phyloP scores from a whole-genome alignment of 2,888 invertebrate genomes.

The Mesorhabditis spiculigera region DNA sequence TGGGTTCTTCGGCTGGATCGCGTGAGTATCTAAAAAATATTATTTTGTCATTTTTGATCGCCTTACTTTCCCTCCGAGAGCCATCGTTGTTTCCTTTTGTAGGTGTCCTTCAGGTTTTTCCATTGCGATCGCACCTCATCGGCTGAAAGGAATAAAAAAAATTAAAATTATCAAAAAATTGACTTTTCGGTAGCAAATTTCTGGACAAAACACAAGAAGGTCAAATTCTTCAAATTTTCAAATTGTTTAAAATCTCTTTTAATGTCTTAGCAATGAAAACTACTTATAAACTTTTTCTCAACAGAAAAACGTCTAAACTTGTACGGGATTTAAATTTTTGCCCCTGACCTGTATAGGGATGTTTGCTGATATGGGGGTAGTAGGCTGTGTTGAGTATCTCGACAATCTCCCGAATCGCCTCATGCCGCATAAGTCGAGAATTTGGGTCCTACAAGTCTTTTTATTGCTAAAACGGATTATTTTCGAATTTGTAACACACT shows the following conservation, averaged over 20 bases:
- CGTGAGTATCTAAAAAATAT: slow-evolving; percentile 21
- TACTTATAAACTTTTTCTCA: too few relatives aligned
- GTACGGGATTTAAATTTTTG: neutral
- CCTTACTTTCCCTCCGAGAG: slow-evolving; percentile 37
- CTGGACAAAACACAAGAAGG: too few relatives aligned
- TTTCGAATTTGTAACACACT: neutral
- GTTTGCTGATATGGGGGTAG: neutral
- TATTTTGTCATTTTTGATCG: neutral
- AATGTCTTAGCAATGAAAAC: too few relatives aligned
- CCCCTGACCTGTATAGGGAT: neutral
- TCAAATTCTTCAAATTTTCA: too few relatives aligned
- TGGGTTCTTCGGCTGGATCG: slow-evolving; percentile 37
- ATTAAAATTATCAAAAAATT: too few relatives aligned
- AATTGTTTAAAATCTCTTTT: too few relatives aligned
- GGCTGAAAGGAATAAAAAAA: slow-evolving; percentile 13
- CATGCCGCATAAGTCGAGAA: neutral
- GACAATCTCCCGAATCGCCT: slow-evolving; percentile 6
- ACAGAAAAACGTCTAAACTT: neutral
- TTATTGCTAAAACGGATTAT: slow-evolving; percentile 5
- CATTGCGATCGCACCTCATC: slow-evolving; percentile 42
- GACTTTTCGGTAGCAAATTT: too few relatives aligned
- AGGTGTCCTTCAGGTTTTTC: slow-evolving; percentile 46
- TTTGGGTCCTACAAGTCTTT: neutral
- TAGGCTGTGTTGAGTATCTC: neutral
- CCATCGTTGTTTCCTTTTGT: slow-evolving; percentile 39